These are phyloP conservation scores for Pygocentrus nattereri DNA, from an alignment of 2,797 vertebrate genomes.

Conservation along the genomic window DNA sequence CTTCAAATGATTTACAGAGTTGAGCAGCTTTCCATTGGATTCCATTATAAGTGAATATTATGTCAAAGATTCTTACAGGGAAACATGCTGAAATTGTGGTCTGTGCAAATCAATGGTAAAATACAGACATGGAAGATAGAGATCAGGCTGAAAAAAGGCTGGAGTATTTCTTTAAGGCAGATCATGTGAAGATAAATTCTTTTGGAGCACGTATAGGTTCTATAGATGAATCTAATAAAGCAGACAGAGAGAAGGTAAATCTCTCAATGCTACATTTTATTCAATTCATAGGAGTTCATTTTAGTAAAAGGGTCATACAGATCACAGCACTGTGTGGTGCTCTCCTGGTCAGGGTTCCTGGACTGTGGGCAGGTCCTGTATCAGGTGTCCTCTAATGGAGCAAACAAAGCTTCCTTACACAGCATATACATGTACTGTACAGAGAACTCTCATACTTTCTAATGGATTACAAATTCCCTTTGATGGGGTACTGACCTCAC, in stretches of 20 bases:
- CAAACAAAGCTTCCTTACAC: slow-evolving; percentile 56
- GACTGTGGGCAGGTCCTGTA: slow-evolving; percentile 59
- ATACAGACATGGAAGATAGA: too few species aligned
- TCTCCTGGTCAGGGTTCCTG: slow-evolving; percentile 53
- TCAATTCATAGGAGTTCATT: slow-evolving; percentile 64
- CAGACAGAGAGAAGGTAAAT: slow-evolving; percentile 51
- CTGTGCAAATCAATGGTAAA: too few species aligned
- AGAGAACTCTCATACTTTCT: slow-evolving; percentile 32
- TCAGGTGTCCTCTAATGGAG: slow-evolving; percentile 82
- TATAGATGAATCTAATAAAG: slow-evolving; percentile 60
- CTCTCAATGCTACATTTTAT: slow-evolving; percentile 52
- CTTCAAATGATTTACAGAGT: too few species aligned
- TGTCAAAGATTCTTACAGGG: too few species aligned
- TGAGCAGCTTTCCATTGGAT: neutral
- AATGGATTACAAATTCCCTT: slow-evolving; percentile 35
- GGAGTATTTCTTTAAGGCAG: slow-evolving; percentile 55
- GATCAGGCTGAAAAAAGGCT: slow-evolving; percentile 12
- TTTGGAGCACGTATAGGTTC: slow-evolving; percentile 67
- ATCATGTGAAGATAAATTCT: slow-evolving; percentile 64
- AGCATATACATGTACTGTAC: slow-evolving; percentile 39
- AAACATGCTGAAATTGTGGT: too few species aligned
- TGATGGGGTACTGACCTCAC: slow-evolving; percentile 22
- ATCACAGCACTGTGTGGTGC: slow-evolving; percentile 53
- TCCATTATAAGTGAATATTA: neutral
- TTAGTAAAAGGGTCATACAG: slow-evolving; percentile 69